A percentile compares a stretch with the other conserved stretches of the same genome.
Evolutionary conservation across 2,888 invertebrate genomes (phyloP).

Genomic region (Acleris laterana): DNA sequence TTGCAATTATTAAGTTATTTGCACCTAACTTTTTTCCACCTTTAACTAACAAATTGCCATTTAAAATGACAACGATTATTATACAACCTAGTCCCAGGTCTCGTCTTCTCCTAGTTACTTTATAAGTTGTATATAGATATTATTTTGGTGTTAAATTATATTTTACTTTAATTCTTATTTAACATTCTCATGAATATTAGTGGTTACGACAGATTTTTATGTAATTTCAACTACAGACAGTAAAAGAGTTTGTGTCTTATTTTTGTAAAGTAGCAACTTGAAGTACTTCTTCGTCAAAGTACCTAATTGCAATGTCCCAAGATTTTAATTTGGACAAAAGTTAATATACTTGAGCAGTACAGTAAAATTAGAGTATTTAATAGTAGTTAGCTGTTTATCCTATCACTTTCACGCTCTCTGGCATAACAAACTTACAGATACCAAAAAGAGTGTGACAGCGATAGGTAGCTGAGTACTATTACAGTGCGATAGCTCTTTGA

Average conservation of each 20-base stretch:
- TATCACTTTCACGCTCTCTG: no score
- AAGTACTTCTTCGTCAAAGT: no score
- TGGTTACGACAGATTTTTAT: conserved; percentile 10
- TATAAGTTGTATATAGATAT: conserved; percentile 51
- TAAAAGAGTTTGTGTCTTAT: neutral
- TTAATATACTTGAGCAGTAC: no score
- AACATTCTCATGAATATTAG: conserved; percentile 27
- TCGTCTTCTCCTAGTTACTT: conserved; percentile 53
- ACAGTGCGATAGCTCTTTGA: no score
- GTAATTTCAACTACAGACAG: neutral
- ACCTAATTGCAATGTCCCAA: no score
- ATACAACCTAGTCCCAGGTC: conserved; percentile 65
- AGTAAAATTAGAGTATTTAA: no score
- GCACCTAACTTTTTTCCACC: neutral
- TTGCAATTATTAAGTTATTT: no score
- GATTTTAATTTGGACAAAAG: no score
- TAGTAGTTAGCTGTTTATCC: no score
- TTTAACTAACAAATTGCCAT: conserved; percentile 28
- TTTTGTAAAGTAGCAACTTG: neutral
- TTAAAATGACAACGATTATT: conserved; percentile 57
- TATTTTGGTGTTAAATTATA: conserved; percentile 63
- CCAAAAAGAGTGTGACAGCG: no score
- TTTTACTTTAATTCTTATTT: conserved; percentile 42
- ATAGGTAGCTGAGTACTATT: no score
- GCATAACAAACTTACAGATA: no score